phyloP scores from a whole-genome alignment of 2,797 vertebrate genomes.

The Peromyscus attwateri region DNA sequence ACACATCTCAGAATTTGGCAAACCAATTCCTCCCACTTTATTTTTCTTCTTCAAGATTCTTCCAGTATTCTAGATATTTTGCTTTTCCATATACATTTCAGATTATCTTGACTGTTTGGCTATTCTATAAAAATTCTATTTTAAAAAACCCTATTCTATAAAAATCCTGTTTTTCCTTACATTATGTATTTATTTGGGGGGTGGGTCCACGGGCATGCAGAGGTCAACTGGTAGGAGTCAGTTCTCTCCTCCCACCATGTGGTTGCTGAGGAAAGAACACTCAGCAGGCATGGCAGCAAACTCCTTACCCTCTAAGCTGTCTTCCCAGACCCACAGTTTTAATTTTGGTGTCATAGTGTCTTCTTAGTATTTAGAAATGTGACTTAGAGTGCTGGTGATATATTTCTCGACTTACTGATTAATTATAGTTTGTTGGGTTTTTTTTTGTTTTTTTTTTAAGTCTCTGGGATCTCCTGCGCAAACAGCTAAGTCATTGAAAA shows the following conservation, averaged over 20 bases:
- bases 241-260: not conserved
- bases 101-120: not conserved
- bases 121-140: not conserved
- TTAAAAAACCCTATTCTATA: not conserved
- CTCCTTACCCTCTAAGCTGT: not conserved
- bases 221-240: not conserved
- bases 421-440: not conserved
- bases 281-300: not conserved
- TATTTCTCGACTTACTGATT: not conserved
- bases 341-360: not conserved
- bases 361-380: not conserved
- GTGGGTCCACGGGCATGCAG: not conserved
- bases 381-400: not conserved
- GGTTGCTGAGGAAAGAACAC: not conserved
- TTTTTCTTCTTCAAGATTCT: not conserved
- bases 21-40: not conserved
- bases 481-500: not conserved
- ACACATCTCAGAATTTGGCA: not conserved
- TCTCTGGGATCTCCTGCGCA: not conserved
- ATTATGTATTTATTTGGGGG: not conserved
- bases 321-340: not conserved
- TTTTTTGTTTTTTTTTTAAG: not conserved
- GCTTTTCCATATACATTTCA: not conserved
- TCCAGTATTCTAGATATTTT: not conserved
- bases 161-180: not conserved